These are phyloP conservation scores for Stegana nigrithorax DNA, from an alignment of 2,888 invertebrate genomes.

Conservation along the genomic window DNA sequence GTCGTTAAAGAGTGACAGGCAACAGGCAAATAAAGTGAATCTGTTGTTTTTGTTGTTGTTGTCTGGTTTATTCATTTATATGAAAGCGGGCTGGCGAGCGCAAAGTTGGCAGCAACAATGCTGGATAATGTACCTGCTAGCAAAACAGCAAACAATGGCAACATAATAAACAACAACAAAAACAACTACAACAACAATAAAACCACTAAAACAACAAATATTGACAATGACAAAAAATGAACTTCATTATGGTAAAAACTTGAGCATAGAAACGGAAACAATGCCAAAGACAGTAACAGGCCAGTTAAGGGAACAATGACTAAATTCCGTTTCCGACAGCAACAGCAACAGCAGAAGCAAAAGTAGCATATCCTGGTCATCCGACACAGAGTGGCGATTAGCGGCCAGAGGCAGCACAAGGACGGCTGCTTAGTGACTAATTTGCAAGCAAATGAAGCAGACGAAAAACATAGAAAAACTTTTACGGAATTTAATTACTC, in stretches of 20 bases:
- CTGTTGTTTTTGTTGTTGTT: no score
- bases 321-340: neutral
- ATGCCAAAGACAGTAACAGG: neutral
- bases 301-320: no score
- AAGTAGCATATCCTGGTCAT: no score
- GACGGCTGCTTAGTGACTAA: conserved; percentile 5
- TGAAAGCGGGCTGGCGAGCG: neutral
- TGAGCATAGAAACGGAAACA: no score
- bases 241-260: conserved; percentile 4
- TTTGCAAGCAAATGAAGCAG: neutral
- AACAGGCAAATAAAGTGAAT: no score
- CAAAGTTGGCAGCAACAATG: no score
- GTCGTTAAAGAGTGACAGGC: no score
- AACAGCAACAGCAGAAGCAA: neutral
- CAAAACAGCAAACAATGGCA: no score
- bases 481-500: conserved; percentile 2
- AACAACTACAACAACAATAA: neutral
- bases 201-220: neutral
- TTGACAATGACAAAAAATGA: neutral
- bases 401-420: no score
- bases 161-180: no score
- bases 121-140: no score
- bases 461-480: neutral
- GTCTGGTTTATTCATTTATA: neutral
- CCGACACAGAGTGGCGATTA: no score